Evolutionary conservation across 2,797 vertebrate species (phyloP).

Genomic region (Siniperca undulata): DNA sequence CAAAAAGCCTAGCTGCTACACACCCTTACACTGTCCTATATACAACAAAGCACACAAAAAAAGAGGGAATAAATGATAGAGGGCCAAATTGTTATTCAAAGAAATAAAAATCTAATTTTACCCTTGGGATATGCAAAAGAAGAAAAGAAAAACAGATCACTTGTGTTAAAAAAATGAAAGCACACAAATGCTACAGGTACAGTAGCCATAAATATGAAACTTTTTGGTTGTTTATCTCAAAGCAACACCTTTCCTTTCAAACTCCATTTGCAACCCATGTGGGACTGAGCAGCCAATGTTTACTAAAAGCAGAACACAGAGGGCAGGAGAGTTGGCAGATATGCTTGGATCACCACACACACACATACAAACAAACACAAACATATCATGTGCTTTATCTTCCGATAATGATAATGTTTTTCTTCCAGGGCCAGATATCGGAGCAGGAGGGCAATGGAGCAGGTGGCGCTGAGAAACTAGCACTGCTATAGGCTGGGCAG

Average conservation of each 20-base stretch:
- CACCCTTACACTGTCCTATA: conserved; percentile 7
- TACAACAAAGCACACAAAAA: conserved; percentile 12
- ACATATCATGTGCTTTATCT: conserved; percentile 49
- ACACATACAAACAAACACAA: conserved; percentile 27
- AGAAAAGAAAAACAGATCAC: not conserved
- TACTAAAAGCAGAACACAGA: conserved; percentile 52
- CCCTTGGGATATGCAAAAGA: conserved; percentile 4
- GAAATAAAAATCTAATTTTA: not conserved
- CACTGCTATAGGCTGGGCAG: conserved; percentile 41
- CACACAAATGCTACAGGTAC: conserved; percentile 16
- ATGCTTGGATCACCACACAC: conserved; percentile 39
- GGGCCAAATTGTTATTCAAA: conserved; percentile 1
- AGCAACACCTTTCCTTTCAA: conserved; percentile 34
- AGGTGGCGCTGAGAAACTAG: conserved; percentile 71
- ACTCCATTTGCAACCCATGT: conserved; percentile 33
- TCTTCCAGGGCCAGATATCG: conserved; percentile 57
- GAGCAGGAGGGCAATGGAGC: conserved; percentile 71
- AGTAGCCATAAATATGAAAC: conserved; percentile 20
- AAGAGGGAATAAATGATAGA: conserved; percentile 1
- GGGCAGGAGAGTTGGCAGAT: conserved; percentile 44
- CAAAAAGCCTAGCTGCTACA: conserved; percentile 14
- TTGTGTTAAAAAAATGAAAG: not conserved
- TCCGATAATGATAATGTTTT: conserved; percentile 64
- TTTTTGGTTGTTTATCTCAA: conserved; percentile 28
- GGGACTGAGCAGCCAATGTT: conserved; percentile 32